Evolutionary conservation across 2,797 vertebrate species (phyloP), one percentile per base, ranked within the genome.

Genomic region (Lycodopsis pacificus): DNA sequence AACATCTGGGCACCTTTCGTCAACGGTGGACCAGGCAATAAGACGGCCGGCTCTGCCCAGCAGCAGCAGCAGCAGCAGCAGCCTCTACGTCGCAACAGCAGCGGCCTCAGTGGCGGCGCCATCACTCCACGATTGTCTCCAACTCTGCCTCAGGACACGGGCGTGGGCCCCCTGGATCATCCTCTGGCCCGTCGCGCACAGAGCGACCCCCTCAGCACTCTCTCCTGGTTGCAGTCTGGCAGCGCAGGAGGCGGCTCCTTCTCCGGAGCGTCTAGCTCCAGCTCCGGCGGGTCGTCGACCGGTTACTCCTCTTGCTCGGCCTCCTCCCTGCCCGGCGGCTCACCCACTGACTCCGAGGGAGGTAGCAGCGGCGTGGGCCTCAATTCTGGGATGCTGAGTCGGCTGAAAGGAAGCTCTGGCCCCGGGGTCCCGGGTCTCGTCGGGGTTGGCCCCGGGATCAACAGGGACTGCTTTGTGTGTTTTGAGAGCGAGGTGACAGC

Each of bases 401-500:
- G 94, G 2, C 93, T 96, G 75, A 96, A 96, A 84, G 85, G 85
- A 1, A 0, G 93, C 77, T 76, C 90, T 40, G 89, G 88, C 34
- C 84, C 89, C 0, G 93, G 83, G 27, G 91, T 90, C 0, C 76
- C 71, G 0, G 91, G 88, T 5, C 84, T 95, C 80, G 90, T 93
- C 0, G 89, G 88, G 56, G 94, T 91, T 74, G 62, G 86, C 71
- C 85, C 90, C 1, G 90, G 85, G 1, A 86, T 92, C 84, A 93
- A 90, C 92, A 94, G 97, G 22, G 98, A 99, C 94, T 99, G 98
- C 88, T 96, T 97, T 76, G 97, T 99, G 82, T 99, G 98, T 65
- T 97, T 96, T 0, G 98, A 99, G 91, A 98, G 97, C 19, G 97
- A 98, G 94, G 98, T 97, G 80, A 98, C 97, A 0, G 97, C 97